Percentiles rank a stretch among this genome's conserved stretches.
These are phyloP conservation scores for Muscicapa comitata DNA, from an alignment of 2,797 vertebrate genomes.

Conservation along the genomic window DNA sequence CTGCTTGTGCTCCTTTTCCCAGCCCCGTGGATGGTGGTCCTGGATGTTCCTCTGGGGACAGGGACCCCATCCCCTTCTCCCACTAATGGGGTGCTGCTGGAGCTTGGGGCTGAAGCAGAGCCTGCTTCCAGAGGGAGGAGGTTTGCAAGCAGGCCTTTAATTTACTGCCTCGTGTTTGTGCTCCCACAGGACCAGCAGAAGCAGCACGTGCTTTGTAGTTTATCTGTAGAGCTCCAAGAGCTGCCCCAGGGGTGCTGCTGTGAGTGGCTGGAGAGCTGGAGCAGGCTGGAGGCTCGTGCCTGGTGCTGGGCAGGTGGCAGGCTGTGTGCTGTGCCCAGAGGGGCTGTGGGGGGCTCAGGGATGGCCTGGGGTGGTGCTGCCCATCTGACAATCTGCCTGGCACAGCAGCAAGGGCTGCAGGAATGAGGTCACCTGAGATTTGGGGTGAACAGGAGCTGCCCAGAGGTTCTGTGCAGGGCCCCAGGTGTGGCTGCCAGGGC, in stretches of 20 bases:
- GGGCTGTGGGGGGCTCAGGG: neutral
- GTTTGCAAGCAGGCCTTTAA: neutral
- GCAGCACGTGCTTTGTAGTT: neutral
- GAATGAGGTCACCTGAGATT: neutral
- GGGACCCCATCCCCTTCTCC: neutral
- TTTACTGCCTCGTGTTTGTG: neutral
- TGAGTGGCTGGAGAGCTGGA: neutral
- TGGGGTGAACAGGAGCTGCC: neutral
- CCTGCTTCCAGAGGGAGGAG: neutral
- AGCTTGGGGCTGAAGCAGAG: neutral
- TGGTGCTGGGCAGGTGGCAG: neutral
- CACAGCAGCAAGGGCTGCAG: neutral
- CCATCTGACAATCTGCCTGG: neutral
- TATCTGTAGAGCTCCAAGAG: neutral
- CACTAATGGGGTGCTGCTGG: neutral
- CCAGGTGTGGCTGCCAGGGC: neutral
- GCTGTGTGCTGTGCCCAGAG: neutral
- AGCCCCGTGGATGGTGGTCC: neutral
- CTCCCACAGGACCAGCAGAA: neutral
- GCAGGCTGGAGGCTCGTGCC: neutral
- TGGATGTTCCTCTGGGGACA: neutral
- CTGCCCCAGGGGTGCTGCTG: neutral
- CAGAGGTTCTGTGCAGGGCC: rapidly evolving
- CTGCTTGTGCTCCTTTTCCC: neutral
- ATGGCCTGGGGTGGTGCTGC: rapidly evolving